phyloP scores from a whole-genome alignment of 2,888 invertebrate species.

The Hirtodrosophila duncani region DNA sequence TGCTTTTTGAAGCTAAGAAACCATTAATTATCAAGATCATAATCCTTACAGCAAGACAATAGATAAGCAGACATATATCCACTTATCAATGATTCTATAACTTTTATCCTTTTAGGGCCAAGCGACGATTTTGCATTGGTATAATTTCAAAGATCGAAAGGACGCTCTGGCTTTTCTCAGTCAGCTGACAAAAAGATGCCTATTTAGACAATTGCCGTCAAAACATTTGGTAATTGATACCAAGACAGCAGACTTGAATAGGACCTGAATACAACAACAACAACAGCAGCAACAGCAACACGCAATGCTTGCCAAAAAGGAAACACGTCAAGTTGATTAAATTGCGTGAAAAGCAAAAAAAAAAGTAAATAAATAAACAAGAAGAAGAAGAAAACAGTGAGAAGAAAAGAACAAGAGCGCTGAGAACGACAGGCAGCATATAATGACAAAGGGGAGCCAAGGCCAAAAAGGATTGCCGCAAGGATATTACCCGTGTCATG shows the following conservation, averaged over 20 bases:
- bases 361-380: constrained; percentile 25
- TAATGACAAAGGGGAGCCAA: constrained; percentile 38
- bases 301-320: constrained; percentile 21
- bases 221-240: constrained; percentile 68
- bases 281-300: neutral
- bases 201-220: constrained; percentile 72
- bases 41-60: no score
- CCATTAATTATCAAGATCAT: no score
- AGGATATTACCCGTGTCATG: constrained; percentile 71
- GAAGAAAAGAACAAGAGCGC: neutral
- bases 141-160: neutral
- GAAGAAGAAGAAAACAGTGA: no score
- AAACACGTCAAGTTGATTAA: constrained; percentile 69
- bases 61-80: no score
- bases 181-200: constrained; percentile 21
- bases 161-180: neutral
- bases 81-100: no score
- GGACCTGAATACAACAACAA: constrained; percentile 2
- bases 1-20: no score
- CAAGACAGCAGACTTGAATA: constrained; percentile 7
- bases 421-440: no score
- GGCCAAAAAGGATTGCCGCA: constrained; percentile 41
- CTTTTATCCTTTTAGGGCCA: no score
- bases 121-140: no score
- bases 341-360: constrained; percentile 51